These are phyloP conservation scores for Paramormyrops kingsleyae DNA, from an alignment of 2,113 vertebrate species.

Conservation along the genomic window DNA sequence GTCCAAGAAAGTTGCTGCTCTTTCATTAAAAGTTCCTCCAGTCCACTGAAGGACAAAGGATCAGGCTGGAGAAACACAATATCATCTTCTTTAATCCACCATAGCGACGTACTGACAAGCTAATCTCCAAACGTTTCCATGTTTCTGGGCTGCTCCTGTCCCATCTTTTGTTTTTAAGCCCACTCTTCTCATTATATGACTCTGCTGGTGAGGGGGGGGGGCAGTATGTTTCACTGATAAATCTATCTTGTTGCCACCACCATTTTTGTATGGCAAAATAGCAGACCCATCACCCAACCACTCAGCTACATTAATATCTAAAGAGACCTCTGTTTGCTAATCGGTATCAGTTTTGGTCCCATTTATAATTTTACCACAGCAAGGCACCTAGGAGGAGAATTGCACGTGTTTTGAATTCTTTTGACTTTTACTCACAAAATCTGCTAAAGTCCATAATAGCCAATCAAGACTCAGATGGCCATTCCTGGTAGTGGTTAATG, in stretches of 20 bases:
- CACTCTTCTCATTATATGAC: background rate
- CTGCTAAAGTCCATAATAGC: background rate
- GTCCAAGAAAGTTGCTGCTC: slow-evolving; percentile 2
- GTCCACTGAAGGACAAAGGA: background rate
- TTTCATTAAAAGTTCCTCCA: background rate
- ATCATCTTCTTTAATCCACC: background rate
- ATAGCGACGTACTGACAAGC: background rate
- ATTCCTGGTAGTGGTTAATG: background rate
- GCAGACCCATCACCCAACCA: background rate
- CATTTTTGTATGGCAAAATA: background rate
- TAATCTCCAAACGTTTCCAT: background rate
- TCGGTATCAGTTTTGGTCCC: background rate
- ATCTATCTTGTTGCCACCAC: background rate
- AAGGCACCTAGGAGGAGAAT: background rate
- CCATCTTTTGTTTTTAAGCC: background rate
- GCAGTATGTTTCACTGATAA: background rate
- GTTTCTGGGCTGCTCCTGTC: background rate
- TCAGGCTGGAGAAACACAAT: background rate
- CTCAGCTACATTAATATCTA: background rate
- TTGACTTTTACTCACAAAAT: background rate
- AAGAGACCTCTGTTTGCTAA: background rate
- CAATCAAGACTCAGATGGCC: background rate
- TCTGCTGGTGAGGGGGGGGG: background rate
- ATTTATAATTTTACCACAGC: background rate
- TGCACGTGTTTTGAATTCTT: background rate